phyloP scores from a whole-genome alignment of 1,140 invertebrate genomes.

The Chionoecetes opilio region DNA sequence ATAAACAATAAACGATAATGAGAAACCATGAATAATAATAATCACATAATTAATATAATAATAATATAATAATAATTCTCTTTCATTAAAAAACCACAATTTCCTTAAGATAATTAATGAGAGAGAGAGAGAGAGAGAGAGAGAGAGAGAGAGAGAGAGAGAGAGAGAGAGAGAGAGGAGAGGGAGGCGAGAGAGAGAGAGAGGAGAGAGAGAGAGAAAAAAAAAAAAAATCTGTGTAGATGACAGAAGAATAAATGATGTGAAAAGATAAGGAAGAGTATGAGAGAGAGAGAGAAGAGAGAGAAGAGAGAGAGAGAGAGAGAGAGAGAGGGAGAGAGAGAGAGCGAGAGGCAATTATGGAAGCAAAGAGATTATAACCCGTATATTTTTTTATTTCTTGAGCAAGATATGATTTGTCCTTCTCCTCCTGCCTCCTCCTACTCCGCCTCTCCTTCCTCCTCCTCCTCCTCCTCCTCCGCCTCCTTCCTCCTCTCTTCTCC shows the following conservation, averaged over 20 bases:
- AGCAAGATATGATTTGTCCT: not conserved
- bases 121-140: constrained; percentile 22
- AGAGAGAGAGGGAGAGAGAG: not conserved
- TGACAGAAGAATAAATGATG: not conserved
- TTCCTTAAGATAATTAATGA: too few relatives aligned
- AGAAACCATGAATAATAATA: too few relatives aligned
- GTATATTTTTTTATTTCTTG: too few relatives aligned
- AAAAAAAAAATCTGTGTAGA: not conserved
- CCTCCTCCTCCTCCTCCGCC: too few relatives aligned
- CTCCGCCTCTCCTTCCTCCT: too few relatives aligned
- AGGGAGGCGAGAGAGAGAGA: not conserved
- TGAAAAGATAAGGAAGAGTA: not conserved
- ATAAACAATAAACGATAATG: too few relatives aligned
- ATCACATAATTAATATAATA: too few relatives aligned
- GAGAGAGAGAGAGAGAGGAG: constrained; percentile 16
- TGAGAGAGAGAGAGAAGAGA: not conserved
- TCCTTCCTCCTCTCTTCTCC: not conserved
- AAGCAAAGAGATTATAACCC: not conserved
- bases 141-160: not conserved
- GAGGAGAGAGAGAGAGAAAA: not conserved
- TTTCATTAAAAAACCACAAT: too few relatives aligned
- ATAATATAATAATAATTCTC: too few relatives aligned
- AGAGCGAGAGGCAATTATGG: not conserved
- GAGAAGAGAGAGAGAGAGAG: not conserved
- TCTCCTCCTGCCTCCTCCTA: not conserved